These are phyloP conservation scores for Iphiclides podalirius DNA, from an alignment of 2,888 invertebrate genomes.

Conservation along the genomic window DNA sequence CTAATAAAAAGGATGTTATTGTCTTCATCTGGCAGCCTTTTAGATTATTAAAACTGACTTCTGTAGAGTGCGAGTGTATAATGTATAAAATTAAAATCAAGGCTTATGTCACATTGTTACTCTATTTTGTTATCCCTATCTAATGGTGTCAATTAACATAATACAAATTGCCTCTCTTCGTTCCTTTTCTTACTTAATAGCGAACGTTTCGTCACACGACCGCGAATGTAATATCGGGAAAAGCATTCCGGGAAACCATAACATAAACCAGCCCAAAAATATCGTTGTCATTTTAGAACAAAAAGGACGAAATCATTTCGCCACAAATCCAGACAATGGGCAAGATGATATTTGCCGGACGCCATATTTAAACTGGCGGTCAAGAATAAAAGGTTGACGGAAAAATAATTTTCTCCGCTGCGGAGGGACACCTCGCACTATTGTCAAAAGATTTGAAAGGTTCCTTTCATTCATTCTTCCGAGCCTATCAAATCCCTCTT, in stretches of 20 bases:
- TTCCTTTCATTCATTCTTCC: constrained; percentile 45
- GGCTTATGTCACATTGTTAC: too few species aligned
- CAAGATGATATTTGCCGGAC: constrained; percentile 47
- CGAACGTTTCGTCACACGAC: constrained; percentile 28
- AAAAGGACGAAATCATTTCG: constrained; percentile 28
- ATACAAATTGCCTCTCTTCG: constrained; percentile 21
- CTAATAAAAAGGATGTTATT: too few species aligned
- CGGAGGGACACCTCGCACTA: constrained; percentile 59
- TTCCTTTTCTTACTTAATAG: constrained; percentile 29
- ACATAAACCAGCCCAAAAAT: constrained; percentile 20
- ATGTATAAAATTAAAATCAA: too few species aligned
- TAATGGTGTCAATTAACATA: too few species aligned
- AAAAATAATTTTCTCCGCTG: constrained; percentile 67
- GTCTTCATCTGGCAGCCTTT: too few species aligned
- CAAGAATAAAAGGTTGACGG: constrained; percentile 58
- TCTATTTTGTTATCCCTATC: too few species aligned
- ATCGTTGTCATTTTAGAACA: constrained; percentile 21
- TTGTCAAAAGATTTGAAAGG: constrained; percentile 70
- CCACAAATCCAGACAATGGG: constrained; percentile 37
- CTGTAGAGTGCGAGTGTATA: too few species aligned
- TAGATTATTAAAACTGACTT: too few species aligned
- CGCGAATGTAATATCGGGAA: constrained; percentile 30
- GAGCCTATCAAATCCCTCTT: constrained; percentile 49
- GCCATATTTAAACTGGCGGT: constrained; percentile 47
- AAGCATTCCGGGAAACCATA: constrained; percentile 26